phyloP scores from a whole-genome alignment of 2,113 vertebrate species.

The Oncorhynchus nerka region DNA sequence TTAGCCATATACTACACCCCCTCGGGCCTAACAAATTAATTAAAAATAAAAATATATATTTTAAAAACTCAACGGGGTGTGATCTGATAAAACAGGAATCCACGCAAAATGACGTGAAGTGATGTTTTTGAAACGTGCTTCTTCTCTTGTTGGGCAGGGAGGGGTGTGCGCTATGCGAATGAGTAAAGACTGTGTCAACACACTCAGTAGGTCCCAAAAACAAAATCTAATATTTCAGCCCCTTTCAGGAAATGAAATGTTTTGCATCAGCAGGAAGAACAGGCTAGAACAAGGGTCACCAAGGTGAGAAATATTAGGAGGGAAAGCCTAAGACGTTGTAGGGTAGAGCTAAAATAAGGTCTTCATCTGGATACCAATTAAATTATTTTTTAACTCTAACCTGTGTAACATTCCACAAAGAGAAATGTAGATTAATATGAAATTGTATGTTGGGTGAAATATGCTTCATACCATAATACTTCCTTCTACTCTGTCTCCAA shows the following conservation, averaged over 20 bases:
- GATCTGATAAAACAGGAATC: not conserved
- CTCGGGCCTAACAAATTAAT: no score
- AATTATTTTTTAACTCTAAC: no score
- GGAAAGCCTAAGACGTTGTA: not conserved
- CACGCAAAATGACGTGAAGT: not conserved
- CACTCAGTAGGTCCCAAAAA: conserved; percentile 2
- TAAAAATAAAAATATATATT: no score
- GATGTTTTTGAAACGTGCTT: not conserved
- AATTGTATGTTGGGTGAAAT: no score
- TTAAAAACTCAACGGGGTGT: not conserved
- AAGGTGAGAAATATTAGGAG: not conserved
- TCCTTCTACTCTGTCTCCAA: no score
- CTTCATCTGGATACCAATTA: no score
- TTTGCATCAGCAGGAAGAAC: conserved; percentile 4
- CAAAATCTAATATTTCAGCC: conserved; percentile 12
- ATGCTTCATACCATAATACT: no score
- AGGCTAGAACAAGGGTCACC: not conserved
- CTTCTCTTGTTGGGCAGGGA: not conserved
- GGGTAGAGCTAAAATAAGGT: not conserved
- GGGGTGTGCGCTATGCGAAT: not conserved
- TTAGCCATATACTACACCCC: no score
- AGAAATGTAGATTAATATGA: no score
- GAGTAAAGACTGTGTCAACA: not conserved
- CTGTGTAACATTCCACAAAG: no score
- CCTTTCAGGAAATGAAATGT: conserved; percentile 23